Evolutionary conservation across 1,140 invertebrate genomes (phyloP).

Genomic region (Leptestheria dahalacensis): DNA sequence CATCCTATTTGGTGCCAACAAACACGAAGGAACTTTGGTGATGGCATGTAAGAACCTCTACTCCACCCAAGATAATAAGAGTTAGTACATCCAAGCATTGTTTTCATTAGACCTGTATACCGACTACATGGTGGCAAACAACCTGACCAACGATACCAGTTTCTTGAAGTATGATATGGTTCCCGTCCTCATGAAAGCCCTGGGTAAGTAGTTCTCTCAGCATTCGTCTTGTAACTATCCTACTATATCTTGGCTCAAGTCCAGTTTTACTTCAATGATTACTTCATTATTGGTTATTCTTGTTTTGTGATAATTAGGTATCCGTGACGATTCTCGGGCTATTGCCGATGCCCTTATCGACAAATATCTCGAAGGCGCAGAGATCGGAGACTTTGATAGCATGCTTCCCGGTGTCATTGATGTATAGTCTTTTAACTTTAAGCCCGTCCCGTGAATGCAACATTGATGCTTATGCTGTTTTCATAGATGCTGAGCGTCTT

Average conservation of each 20-base stretch:
- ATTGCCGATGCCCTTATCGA: constrained; percentile 7
- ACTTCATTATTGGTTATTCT: background rate
- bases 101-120: constrained; percentile 7
- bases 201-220: constrained; percentile 2
- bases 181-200: constrained; percentile 1
- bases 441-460: background rate
- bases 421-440: constrained; percentile 8
- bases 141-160: constrained; percentile 4
- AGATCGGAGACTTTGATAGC: constrained; percentile 12
- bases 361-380: constrained; percentile 12
- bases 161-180: constrained; percentile 14
- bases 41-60: constrained; percentile 9
- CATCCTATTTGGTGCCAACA: constrained; percentile 15
- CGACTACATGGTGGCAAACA: constrained; percentile 10
- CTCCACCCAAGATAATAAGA: too few relatives aligned
- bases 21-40: constrained; percentile 14
- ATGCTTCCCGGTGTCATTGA: constrained; percentile 17
- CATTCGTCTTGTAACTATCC: background rate
- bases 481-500: constrained; percentile 2
- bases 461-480: background rate
- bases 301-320: background rate
- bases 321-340: constrained; percentile 1
- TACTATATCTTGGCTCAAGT: background rate
- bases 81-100: too few relatives aligned
- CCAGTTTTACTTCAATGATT: background rate